Conservation (phyloP, 2,113 vertebrate species). For the Tetraodon nigroviridis region DNA sequence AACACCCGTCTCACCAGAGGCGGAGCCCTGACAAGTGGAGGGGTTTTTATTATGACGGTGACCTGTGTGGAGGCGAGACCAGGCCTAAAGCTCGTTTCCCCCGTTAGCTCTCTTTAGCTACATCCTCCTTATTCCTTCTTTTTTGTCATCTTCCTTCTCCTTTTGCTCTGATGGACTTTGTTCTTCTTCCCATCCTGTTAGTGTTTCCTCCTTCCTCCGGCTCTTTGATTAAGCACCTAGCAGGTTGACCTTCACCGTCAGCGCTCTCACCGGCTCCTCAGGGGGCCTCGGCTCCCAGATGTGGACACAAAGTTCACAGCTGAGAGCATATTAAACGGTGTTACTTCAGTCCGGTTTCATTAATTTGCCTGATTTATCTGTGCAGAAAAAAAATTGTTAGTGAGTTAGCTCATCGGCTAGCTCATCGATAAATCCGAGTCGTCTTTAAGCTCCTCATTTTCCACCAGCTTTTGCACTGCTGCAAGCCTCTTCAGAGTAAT, state of each 20-base stretch:
- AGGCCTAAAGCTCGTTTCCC: constrained; percentile 30
- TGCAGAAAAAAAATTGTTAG: no score
- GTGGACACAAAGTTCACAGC: no score
- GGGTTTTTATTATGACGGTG: constrained; percentile 27
- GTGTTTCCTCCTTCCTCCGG: neutral
- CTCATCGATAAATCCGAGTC: no score
- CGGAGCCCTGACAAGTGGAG: no score
- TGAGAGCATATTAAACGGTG: no score
- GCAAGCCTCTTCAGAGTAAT: constrained; percentile 37
- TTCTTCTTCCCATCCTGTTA: no score
- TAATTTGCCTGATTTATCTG: no score
- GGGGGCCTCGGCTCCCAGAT: no score
- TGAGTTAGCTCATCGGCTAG: no score
- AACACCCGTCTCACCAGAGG: no score
- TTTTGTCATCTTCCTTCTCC: no score
- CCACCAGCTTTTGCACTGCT: constrained; percentile 17
- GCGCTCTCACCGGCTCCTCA: neutral
- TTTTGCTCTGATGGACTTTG: neutral
- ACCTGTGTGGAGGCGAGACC: constrained; percentile 22
- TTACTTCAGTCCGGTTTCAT: no score
- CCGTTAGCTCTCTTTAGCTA: neutral
- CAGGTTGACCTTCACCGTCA: neutral
- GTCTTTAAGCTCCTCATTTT: neutral
- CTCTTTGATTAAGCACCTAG: neutral
- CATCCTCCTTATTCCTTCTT: neutral